A percentile compares a stretch with the other conserved stretches of the same genome.
Conservation (phyloP, 1,140 invertebrate genomes). For the Panagrolaimus sp. region DNA sequence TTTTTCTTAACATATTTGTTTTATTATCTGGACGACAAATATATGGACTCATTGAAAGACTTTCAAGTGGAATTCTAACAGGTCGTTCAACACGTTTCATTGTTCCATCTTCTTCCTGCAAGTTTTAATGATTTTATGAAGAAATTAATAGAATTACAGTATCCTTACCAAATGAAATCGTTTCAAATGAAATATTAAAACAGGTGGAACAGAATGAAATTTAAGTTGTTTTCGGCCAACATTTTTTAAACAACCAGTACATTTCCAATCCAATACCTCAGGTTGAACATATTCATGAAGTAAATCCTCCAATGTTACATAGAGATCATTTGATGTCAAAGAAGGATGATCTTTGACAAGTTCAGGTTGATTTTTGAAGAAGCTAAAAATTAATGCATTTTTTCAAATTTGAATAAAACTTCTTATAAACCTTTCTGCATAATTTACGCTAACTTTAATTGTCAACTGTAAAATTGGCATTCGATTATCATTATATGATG, state of each 20-base stretch:
- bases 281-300: neutral
- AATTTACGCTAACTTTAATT: neutral
- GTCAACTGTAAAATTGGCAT: neutral
- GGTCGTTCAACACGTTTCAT: slow-evolving; percentile 75
- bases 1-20: slow-evolving; percentile 39
- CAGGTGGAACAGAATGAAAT: slow-evolving; percentile 87
- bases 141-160: slow-evolving; percentile 27
- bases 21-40: slow-evolving; percentile 60
- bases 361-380: neutral
- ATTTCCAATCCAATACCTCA: slow-evolving; percentile 31
- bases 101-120: slow-evolving; percentile 32
- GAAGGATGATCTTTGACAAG: neutral
- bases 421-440: neutral
- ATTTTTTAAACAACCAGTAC: slow-evolving; percentile 28
- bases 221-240: slow-evolving; percentile 81
- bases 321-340: neutral
- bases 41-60: slow-evolving; percentile 78
- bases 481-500: too few relatives aligned
- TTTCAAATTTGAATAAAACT: too few relatives aligned
- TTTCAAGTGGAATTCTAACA: slow-evolving; percentile 79
- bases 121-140: slow-evolving; percentile 64
- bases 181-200: slow-evolving; percentile 90
- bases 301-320: neutral
- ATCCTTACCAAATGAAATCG: slow-evolving; percentile 77
- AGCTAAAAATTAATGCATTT: neutral